phyloP scores from a whole-genome alignment of 2,888 invertebrate genomes.

The Epiblema foenella region DNA sequence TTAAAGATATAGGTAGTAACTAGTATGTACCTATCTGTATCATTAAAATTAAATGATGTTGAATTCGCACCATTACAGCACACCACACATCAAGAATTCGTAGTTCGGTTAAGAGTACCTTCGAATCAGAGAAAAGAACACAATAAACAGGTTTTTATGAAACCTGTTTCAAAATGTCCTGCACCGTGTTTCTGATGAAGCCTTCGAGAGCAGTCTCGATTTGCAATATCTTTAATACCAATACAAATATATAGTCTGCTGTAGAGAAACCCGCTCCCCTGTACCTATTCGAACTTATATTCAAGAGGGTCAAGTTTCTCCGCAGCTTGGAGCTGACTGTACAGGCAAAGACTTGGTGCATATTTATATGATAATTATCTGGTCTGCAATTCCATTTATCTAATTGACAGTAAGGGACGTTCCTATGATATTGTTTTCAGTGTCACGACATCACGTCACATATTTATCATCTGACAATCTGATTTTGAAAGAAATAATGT shows the following conservation, averaged over 20 bases:
- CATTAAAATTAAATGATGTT: too few relatives aligned
- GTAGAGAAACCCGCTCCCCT: too few relatives aligned
- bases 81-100: not conserved
- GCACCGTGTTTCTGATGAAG: constrained; percentile 4
- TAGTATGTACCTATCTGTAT: too few relatives aligned
- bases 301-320: too few relatives aligned
- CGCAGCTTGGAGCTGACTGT: not conserved
- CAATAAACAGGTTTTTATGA: constrained; percentile 31
- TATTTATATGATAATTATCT: too few relatives aligned
- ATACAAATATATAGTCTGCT: not conserved
- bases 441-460: too few relatives aligned
- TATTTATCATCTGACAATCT: not conserved
- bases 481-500: too few relatives aligned
- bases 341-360: too few relatives aligned
- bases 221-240: not conserved
- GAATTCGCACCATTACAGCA: not conserved
- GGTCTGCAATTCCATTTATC: not conserved
- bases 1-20: too few relatives aligned
- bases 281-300: too few relatives aligned
- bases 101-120: constrained; percentile 1
- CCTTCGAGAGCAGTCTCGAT: not conserved
- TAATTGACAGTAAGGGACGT: not conserved
- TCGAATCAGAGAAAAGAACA: constrained; percentile 31
- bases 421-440: not conserved
- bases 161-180: constrained; percentile 38